A percentile compares a stretch with the other conserved stretches of the same genome.
phyloP scores from a whole-genome alignment of 1,140 invertebrate species.

The Drosophila carrolli region DNA sequence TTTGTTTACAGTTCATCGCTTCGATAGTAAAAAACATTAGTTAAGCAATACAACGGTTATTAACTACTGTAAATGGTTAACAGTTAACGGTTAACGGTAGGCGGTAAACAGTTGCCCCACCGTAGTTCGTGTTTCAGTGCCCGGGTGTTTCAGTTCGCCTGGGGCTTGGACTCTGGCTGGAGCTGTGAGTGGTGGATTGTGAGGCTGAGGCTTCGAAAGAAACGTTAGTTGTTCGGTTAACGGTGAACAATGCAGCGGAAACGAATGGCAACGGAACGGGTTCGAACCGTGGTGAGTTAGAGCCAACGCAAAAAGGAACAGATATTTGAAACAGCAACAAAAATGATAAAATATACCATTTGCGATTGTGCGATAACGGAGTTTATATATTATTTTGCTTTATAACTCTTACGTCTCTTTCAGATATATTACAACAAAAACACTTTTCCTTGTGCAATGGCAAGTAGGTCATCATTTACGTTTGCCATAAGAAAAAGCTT shows the following conservation, averaged over 20 bases:
- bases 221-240: constrained; percentile 44
- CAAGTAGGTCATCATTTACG: too few relatives aligned
- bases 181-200: constrained; percentile 42
- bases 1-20: constrained; percentile 51
- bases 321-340: constrained; percentile 16
- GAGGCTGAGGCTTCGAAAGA: constrained; percentile 46
- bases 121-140: constrained; percentile 11
- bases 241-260: constrained; percentile 9
- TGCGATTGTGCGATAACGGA: constrained; percentile 3
- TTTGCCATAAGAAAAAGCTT: too few relatives aligned
- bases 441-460: background rate
- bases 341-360: background rate
- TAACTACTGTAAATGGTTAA: constrained; percentile 25
- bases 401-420: too few relatives aligned
- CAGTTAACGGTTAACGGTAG: constrained; percentile 11
- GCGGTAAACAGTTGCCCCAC: constrained; percentile 10
- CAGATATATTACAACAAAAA: too few relatives aligned
- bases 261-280: constrained; percentile 22
- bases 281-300: constrained; percentile 17
- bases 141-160: constrained; percentile 17
- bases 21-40: constrained; percentile 29
- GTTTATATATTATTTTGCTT: too few relatives aligned
- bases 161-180: constrained; percentile 18
- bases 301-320: constrained; percentile 12
- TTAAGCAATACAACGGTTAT: constrained; percentile 38